Evolutionary conservation across 2,797 vertebrate genomes (phyloP).

Genomic region (Sebastes cheni): DNA sequence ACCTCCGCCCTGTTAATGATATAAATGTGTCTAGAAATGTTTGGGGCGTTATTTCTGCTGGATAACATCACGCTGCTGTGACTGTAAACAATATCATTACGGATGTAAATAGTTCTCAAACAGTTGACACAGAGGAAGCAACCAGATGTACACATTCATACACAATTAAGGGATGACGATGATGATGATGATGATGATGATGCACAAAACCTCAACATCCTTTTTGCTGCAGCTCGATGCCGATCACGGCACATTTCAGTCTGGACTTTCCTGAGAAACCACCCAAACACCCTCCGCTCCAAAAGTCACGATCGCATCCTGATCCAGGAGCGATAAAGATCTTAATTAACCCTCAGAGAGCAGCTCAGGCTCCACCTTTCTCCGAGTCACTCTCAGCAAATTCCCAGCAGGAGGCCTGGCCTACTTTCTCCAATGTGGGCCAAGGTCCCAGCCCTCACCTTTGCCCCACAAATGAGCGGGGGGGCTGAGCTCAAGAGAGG

Average conservation of each 20-base stretch:
- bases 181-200: constrained; percentile 19
- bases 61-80: constrained; percentile 33
- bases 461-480: constrained; percentile 29
- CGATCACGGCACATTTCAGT: constrained; percentile 24
- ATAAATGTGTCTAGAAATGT: neutral
- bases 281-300: constrained; percentile 31
- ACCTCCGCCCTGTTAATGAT: constrained; percentile 8
- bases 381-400: constrained; percentile 19
- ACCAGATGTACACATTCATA: neutral
- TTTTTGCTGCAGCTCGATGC: neutral
- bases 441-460: constrained; percentile 45
- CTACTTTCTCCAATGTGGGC: constrained; percentile 38
- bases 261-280: constrained; percentile 46
- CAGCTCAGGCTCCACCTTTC: constrained; percentile 39
- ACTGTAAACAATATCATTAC: constrained; percentile 33
- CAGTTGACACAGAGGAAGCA: neutral
- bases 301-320: constrained; percentile 45
- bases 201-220: neutral
- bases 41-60: neutral
- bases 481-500: constrained; percentile 1
- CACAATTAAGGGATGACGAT: constrained; percentile 1
- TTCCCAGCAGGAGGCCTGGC: constrained; percentile 37
- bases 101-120: neutral
- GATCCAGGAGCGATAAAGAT: constrained; percentile 52
- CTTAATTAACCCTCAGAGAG: constrained; percentile 61